Base-by-base conservation (phyloP, 2,113 vertebrate species). In the Bubo scandiacus region DNA sequence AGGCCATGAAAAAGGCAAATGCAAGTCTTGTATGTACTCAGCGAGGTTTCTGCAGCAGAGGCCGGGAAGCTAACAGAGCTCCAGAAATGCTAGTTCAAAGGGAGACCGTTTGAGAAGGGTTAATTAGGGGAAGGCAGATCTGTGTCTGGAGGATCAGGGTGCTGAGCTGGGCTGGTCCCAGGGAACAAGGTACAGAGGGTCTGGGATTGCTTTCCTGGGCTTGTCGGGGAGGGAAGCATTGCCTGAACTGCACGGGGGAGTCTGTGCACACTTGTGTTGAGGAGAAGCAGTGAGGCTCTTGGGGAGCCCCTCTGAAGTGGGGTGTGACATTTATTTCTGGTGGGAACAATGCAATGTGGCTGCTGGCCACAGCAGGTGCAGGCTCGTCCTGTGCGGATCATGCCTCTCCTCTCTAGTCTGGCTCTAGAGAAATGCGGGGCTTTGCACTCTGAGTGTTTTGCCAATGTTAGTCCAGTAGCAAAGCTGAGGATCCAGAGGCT, bases 41-140 rank as follows among this genome's bases (percentile, higher is more conserved):
- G 79, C 10, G 30, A 83, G 85, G 63, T 51, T 95, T 96, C 74
- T 90, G 55, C 45, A 84, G 79, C 59, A 59, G 67, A 62, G 92
- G 74, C 90, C 9, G 10, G 74, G 62, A 81, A 68, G 73, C 22
- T 65, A 91, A 70, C 43, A 92, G 61, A 78, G 79, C 85, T 88
- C 63, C 38, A 88, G 75, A 90, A 90, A 63, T 25, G 27, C n/a
- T 63, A 17, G 8, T 51, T 94, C 43, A 77, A 86, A 95, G 29
- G 38, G n/a, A 83, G 54, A 27, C 15, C 0, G 3, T 25, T 90
- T 70, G 74, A 83, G 85, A 72, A 57, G 80, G 12, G 26, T 49
- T 93, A 47, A 3, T 51, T 34, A 63, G 29, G 81, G 62, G 16
- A 45, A 73, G 38, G 45, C 43, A 71, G 26, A 42, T 79, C 57